Base-by-base conservation (phyloP, 30 jellyfish, hydroid and myxozoan genomes). In the Rhopilema esculentum region DNA sequence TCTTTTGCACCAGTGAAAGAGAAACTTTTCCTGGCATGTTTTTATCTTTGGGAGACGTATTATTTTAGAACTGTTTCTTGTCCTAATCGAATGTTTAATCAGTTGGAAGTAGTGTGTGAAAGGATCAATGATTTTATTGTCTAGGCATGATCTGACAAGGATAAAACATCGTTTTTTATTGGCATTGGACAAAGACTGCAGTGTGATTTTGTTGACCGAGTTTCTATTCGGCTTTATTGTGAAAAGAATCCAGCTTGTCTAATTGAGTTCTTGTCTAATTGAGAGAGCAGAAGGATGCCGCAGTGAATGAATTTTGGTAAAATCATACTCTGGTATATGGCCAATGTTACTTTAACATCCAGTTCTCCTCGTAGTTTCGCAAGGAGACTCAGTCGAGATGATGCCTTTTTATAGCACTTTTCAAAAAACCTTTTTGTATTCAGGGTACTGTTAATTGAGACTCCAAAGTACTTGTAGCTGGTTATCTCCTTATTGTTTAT, bases 121-220 rank as follows among this genome's bases (percentile, higher is more conserved):
- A 50, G 77, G 86, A 66, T 66, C 91, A 82, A 69, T 82, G 51
- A 78, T 53, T 52, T 57, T 78, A 62, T 78, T 62, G 32, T 83
- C 51, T 49, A 62, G 80, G 83, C 57, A 51, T 83, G 57, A 78
- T 82, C 88, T 52, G 57, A 65, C n/a, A n/a, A n/a, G n/a, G n/a
- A n/a, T n/a, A n/a, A n/a, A n/a, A n/a, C n/a, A n/a, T n/a, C n/a
- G n/a, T n/a, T 63, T 78, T 53, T 78, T 78, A 63, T 21, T 78
- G 79, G 83, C 82, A 78, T 78, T 78, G 57, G 81, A 52, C 75
- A 78, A n/a, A n/a, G 85, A 67, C 74, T 82, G 91, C 83, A 82
- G 85, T 82, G 73, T 72, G 81, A 85, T 85, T 85, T 85, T 85
- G 77, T 30, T 66, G 87, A 57, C 88, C 81, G 72, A 25, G 75